Base-by-base conservation (phyloP, 2,888 invertebrate species). In the Oscheius sp. region DNA sequence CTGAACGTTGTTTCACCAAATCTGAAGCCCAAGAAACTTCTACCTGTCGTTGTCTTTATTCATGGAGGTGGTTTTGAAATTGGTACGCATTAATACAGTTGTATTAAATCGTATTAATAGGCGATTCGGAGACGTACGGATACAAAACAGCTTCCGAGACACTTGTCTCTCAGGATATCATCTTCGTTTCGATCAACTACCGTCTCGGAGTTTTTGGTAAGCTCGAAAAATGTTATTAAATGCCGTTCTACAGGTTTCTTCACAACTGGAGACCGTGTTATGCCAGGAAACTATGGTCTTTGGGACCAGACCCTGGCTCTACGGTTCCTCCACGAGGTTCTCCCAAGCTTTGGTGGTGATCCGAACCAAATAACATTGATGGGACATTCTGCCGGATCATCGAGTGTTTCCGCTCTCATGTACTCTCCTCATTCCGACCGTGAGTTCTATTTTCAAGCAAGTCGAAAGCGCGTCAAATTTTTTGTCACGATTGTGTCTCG, bases 351-450 rank as follows among this genome's bases (percentile, higher is more conserved):
- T 58, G 84, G 84, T n/a, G 84, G 84, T 21, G 81, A 84, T 59
- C 65, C 77, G 13, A 73, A 78, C 29, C 75, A 73, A 60, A 82
- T 84, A 55, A 84, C 82, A 4, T 37, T 84, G 1, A 65, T 75
- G 53, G 84, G 84, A 21, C 82, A 83, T 55, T 84, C 84, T 1
- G 80, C 84, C 13, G 84, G 84, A 5, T 75, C 82, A 2, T 75
- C 76, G 13, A 77, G 79, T 63, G 80, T 80, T 2, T 79, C 80
- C 5, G 84, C 84, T 13, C 79, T 83, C 21, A 58, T 81, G 2
- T 84, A 78, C 71, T 84, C 84, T 13, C 84, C 82, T 10, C 80
- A 84, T 70, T 79, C 84, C 21, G 79, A 82, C 71, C 77, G 84
- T 84, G n/a, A 77, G 77, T 21, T 21, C 21, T 21, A 21, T 21